Conservation (phyloP, 2,113 vertebrate genomes). For the Paradoxurus hermaphroditus region DNA sequence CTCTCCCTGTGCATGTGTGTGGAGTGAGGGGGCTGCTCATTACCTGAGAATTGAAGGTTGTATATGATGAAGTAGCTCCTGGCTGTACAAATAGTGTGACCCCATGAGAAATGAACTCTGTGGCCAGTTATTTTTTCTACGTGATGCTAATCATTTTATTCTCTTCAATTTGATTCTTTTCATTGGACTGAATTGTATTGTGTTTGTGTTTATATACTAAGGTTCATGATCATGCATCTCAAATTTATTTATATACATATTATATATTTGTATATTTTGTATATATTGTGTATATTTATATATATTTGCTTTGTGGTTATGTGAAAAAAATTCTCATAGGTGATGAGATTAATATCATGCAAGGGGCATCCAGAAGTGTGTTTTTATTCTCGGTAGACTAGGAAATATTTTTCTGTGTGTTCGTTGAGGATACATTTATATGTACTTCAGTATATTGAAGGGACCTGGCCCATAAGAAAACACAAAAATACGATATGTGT, state of each 20-base stretch:
- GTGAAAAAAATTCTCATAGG: neutral
- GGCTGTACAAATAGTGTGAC: neutral
- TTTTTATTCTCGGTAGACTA: neutral
- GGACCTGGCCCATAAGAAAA: neutral
- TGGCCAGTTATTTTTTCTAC: neutral
- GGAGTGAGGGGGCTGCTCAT: neutral
- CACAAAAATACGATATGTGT: neutral
- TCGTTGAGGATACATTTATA: neutral
- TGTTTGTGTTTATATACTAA: neutral
- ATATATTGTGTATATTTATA: neutral
- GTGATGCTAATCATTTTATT: neutral
- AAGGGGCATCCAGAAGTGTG: neutral
- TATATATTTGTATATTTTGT: neutral
- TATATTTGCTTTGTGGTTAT: conserved; percentile 18
- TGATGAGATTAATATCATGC: neutral
- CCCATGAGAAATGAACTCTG: neutral
- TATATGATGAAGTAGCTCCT: neutral
- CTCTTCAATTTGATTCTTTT: neutral
- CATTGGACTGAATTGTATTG: neutral
- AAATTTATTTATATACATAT: neutral
- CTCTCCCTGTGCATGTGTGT: neutral
- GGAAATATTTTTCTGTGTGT: neutral
- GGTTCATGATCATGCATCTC: neutral
- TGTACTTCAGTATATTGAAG: neutral
- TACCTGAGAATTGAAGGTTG: neutral